phyloP scores from a whole-genome alignment of 2,113 vertebrate genomes.

The Heterotilapia buettikoferi region DNA sequence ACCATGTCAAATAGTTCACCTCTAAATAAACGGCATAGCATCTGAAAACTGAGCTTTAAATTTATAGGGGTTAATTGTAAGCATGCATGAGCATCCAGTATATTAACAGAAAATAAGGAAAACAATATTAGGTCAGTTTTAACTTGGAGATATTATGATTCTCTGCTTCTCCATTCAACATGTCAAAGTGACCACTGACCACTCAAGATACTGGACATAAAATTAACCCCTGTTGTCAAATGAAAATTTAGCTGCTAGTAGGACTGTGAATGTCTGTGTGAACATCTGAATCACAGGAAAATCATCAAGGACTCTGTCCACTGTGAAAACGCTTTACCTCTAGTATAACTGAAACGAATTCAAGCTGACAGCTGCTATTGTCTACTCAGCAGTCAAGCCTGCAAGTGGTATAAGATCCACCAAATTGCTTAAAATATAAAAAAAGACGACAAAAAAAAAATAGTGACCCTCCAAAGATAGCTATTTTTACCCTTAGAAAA shows the following conservation, averaged over 20 bases:
- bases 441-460: accelerated
- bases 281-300: not conserved
- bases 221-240: not conserved
- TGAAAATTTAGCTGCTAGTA: not conserved
- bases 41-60: not conserved
- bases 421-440: not conserved
- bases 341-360: not conserved
- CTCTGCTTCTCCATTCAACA: not conserved
- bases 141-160: not conserved
- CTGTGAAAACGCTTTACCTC: not conserved
- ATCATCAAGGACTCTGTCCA: not conserved
- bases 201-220: not conserved
- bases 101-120: not conserved
- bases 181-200: not conserved
- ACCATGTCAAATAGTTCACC: not conserved
- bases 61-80: not conserved
- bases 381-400: not conserved
- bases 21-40: not conserved
- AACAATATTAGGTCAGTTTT: not conserved
- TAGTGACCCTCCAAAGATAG: not conserved
- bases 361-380: not conserved
- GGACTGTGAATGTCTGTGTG: not conserved
- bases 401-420: not conserved
- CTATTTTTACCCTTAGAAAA: not conserved
- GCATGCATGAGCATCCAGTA: not conserved